Percentiles rank a stretch among this genome's conserved stretches.
Conservation (phyloP, 2,888 invertebrate genomes). For the Pimpla rufipes region DNA sequence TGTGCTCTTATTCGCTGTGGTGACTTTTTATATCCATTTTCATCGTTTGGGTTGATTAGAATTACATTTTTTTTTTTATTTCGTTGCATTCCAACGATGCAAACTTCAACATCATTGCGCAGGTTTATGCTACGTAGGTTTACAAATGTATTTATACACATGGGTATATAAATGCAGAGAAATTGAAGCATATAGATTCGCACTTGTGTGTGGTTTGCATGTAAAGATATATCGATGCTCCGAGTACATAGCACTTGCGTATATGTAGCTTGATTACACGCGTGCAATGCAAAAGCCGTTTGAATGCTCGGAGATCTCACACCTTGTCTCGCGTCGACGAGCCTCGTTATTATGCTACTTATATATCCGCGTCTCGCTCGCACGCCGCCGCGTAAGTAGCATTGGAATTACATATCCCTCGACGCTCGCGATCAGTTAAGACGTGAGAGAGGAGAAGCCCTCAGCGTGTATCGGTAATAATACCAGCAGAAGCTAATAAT, state of each 20-base stretch:
- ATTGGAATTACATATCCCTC: constrained; percentile 62
- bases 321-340: constrained; percentile 54
- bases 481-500: constrained; percentile 44
- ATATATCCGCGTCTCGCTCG: constrained; percentile 29
- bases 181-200: constrained; percentile 7
- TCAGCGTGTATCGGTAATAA: constrained; percentile 42
- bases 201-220: constrained; percentile 17
- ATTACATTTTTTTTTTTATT: too few relatives aligned
- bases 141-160: too few relatives aligned
- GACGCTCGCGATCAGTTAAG: constrained; percentile 56
- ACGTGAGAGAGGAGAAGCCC: constrained; percentile 61
- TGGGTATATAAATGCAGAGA: not conserved
- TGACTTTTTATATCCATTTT: too few relatives aligned
- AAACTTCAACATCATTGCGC: too few relatives aligned
- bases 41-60: too few relatives aligned
- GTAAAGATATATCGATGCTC: not conserved
- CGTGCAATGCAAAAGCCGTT: constrained; percentile 50
- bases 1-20: too few relatives aligned
- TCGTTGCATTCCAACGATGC: too few relatives aligned
- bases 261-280: constrained; percentile 48
- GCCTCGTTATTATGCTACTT: constrained; percentile 27
- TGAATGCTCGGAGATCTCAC: constrained; percentile 61
- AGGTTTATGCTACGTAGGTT: too few relatives aligned
- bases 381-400: constrained; percentile 22
- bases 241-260: too few relatives aligned